Evolutionary conservation across 2,797 vertebrate species (phyloP), one percentile per base, ranked within the genome.

Genomic region (Kryptopterus vitreolus): DNA sequence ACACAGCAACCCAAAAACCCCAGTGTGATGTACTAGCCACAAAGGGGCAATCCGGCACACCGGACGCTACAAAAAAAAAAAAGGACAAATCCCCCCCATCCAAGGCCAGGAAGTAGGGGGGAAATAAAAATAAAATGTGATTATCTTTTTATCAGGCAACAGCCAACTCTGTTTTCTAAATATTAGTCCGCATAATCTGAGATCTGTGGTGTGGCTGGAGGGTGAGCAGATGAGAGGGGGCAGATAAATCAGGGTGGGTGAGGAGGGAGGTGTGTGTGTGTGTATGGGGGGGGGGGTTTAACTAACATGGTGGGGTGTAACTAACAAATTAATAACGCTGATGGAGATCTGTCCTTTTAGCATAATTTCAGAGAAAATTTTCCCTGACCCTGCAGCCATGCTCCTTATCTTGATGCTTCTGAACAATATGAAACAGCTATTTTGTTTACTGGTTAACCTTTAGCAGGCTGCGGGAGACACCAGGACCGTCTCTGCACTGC

Each of bases 21-120:
- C 26, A 61, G 68, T 68, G 46, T 80, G 63, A 76, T 70, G 57
- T 61, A 82, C 74, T 62, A 76, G 81, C 85, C 78, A 46, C n/a
- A n/a, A n/a, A n/a, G 66, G 26, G 78, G 82, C 65, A 80, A 62
- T 46, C 52, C 61, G 53, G 55, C 63, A 87, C 91, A 90, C 90
- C 93, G 93, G 92, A 93, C 92, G 93, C 92, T 94, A 95, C 93
- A 94, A 92, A 92, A 94, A 90, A 91, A 90, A 91, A 91, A 92
- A 95, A 83, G n/a, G n/a, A n/a, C n/a, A n/a, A n/a, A n/a, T n/a
- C n/a, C n/a, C 69, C 78, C 58, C 61, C 80, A 81, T 69, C 77
- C 79, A 81, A 76, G 62, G 68, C 82, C 91, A 22, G 89, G 81
- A 91, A 91, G 84, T 86, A 59, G n/a, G n/a, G n/a, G n/a, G n/a